Evolutionary conservation across 1,140 invertebrate genomes (phyloP), one percentile per base, ranked within the genome.

Genomic region (Bombus cullumanus): DNA sequence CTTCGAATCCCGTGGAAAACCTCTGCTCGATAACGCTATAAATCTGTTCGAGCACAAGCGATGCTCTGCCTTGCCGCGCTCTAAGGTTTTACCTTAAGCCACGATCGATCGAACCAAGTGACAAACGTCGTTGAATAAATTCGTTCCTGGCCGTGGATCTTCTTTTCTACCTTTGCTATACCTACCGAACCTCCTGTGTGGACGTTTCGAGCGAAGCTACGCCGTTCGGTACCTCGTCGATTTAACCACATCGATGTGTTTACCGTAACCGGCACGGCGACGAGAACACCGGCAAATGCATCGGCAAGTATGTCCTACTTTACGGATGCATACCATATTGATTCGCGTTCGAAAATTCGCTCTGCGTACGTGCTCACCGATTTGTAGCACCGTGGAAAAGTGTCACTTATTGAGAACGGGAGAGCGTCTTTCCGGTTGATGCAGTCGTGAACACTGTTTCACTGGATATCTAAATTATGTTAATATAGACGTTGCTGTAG

Each of bases 111-210:
- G 77, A 86, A 75, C 81, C 76, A 43, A 37, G 88, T 90, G 89
- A 90, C 89, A 90, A 90, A 90, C 89, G 80, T 83, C 86, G 81
- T 66, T 88, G 86, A 90, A 90, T 90, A 89, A 90, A 90, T 88
- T 90, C 86, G 86, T 87, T 43, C 37, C 59, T 53, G 47, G 34
- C 22, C 34, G 39, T 41, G 39, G 39, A 72, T 72, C 12, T 8
- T n/a, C 25, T n/a, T 28, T 28, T 9, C 22, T 39, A 25, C 22
- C 25, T 69, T 39, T 31, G 59, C 59, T n/a, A 13, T n/a, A 13
- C 28, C 59, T 39, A 25, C 34, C 31, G 18, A 37, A 22, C 31
- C 66, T 15, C 5, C 28, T n/a, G 10, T n/a, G 64, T 31, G 31
- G 22, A 15, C 15, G 22, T 34, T 37, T 37, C 66, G 8, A 34